Evolutionary conservation across 2,797 vertebrate species (phyloP).

Genomic region (Gymnopithys bicolor): DNA sequence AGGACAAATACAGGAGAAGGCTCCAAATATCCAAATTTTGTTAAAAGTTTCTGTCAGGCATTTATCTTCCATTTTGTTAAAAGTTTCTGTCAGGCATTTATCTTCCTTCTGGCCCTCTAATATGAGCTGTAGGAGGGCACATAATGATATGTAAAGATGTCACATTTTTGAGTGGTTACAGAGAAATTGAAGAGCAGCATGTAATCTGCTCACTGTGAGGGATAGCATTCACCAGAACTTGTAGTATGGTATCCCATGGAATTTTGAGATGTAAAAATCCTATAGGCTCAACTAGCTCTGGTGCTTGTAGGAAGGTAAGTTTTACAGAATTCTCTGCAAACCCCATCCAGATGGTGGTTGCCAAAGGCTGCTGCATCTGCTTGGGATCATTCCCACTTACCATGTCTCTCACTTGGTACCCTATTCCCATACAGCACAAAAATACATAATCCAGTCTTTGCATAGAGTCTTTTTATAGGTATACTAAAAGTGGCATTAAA

Average conservation of each 20-base stretch:
- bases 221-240: neutral
- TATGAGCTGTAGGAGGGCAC: neutral
- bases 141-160: neutral
- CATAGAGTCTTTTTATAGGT: slow-evolving; percentile 51
- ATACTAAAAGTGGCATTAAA: slow-evolving; percentile 48
- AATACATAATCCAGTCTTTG: slow-evolving; percentile 4
- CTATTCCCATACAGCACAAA: neutral
- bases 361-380: slow-evolving; percentile 22
- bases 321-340: neutral
- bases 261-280: neutral
- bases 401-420: neutral
- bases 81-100: neutral
- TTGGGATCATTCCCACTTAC: neutral
- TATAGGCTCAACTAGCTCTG: neutral
- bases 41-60: neutral
- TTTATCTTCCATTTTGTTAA: neutral
- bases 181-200: neutral
- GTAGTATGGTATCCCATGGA: neutral
- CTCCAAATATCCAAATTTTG: neutral
- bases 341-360: neutral
- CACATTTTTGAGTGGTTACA: neutral
- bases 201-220: neutral
- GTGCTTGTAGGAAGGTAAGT: neutral
- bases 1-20: neutral
- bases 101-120: neutral